Conservation (phyloP, 2,113 vertebrate genomes). For the Zosterops hypoxanthus region DNA sequence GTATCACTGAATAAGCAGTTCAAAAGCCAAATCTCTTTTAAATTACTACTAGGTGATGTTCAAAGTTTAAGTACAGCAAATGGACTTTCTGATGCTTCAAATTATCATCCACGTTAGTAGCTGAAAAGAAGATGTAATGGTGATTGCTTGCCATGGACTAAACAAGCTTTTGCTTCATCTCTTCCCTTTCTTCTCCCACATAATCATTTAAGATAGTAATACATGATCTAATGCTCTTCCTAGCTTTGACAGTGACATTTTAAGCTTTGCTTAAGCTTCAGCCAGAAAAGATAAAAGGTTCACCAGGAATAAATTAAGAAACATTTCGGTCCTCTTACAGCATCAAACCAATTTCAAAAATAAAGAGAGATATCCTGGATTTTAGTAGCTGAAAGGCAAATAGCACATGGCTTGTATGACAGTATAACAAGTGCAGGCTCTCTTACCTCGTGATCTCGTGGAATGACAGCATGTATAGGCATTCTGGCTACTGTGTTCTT, state of each 20-base stretch:
- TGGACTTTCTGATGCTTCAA: not conserved
- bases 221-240: not conserved
- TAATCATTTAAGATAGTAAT: not conserved
- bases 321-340: not conserved
- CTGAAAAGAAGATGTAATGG: not conserved
- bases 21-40: not conserved
- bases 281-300: not conserved
- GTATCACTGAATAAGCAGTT: not conserved
- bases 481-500: constrained; percentile 92
- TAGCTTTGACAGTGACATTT: not conserved
- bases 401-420: not conserved
- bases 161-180: not conserved
- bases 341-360: not conserved
- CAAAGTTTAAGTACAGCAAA: not conserved
- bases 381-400: not conserved
- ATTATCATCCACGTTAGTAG: not conserved
- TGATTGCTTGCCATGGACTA: not conserved
- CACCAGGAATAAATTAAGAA: not conserved
- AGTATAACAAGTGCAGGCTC: not conserved
- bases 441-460: constrained; percentile 90
- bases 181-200: not conserved
- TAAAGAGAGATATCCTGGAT: not conserved
- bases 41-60: not conserved
- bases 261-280: not conserved
- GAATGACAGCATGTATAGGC: constrained; percentile 89